Evolutionary conservation across 2,888 invertebrate species (phyloP), one percentile per base, ranked within the genome.

Genomic region (Cryptus viduatorius): DNA sequence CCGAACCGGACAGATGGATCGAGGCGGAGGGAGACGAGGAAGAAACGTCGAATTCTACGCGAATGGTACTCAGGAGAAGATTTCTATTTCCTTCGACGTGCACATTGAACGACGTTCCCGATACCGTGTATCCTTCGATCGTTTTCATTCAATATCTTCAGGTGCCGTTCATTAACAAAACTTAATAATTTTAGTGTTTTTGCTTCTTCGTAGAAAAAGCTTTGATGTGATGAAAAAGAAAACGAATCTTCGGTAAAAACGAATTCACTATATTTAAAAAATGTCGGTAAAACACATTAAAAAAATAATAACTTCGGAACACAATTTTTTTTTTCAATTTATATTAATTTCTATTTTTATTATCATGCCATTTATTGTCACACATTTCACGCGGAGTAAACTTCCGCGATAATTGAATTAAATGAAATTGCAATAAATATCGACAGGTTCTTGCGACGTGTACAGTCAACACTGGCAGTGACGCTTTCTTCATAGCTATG

Each of bases 401-500:
- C 29, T 61, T n/a, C 31, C 61, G 14, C n/a, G 10, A 2, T 3
- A 14, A 31, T 61, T 31, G 29, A 69, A 31, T 69, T 7, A 10
- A 53, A 53, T 31, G 46, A 69, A 42, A 31, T 50, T 37, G 19
- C 29, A 37, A 80, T 16, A 24, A 72, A 79, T 56, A 72, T 82
- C 14, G 61, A 16, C 86, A 88, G 80, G 82, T 87, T 56, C 71
- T 85, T 24, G 79, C 87, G 31, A 72, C 81, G 37, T 86, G 84
- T 19, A 79, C 86, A 46, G 86, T 83, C 56, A 86, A 88, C 53
- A 82, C 86, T 0, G 85, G 88, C n/a, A 86, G 85, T 19, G 87
- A 89, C 46, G 79, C 88, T 2, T 84, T 91, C n/a, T 85, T 89
- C 44, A 83, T 88, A 16, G 82, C 87, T 5, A 72, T 87, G 5